Evolutionary conservation across 2,113 vertebrate species (phyloP), one percentile per base, ranked within the genome.

Genomic region (Pycnonotus jocosus): DNA sequence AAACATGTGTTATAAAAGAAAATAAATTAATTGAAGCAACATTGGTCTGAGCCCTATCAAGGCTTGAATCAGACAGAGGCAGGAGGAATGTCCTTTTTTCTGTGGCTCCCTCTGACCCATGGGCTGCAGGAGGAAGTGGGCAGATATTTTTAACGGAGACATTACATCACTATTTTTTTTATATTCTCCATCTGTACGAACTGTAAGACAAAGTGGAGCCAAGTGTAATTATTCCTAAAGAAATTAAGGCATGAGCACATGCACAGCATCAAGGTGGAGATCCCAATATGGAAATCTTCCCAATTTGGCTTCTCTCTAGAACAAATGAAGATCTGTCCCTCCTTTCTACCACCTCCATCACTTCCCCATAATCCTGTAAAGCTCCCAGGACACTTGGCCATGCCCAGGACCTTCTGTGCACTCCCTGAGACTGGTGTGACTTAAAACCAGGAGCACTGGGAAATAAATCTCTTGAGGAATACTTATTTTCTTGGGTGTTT

Each of bases 21-120:
- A 86, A 82, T 64, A 68, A 68, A 88, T 69, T 92, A 95, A 90
- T 83, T 90, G 89, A 83, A 88, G 86, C 80, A 93, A 48, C 31
- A 54, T 69, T 90, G 76, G 86, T 70, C 82, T 0, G 3, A 94
- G 76, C 45, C 64, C 33, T 77, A 62, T 88, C 82, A 12, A 40
- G 66, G 90, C 62, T 31, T 50, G 47, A 88, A 97, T 90, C 85
- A 86, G 84, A 48, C 54, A 48, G 82, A 65, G 62, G 80, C 71
- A 82, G 70, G 48, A 92, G 82, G 88, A 92, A 92, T 50, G n/a
- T 82, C 74, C 92, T 65, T 82, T 81, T 54, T 71, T 81, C 16
- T 69, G 14, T 68, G 45, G 77, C 40, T 91, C 61, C 70, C 78
- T 72, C 94, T 87, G 86, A 74, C 73, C 69, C 12, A 3, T 11